Evolutionary conservation across 2,113 vertebrate species (phyloP).

Genomic region (Gnathonemus longibarbis): DNA sequence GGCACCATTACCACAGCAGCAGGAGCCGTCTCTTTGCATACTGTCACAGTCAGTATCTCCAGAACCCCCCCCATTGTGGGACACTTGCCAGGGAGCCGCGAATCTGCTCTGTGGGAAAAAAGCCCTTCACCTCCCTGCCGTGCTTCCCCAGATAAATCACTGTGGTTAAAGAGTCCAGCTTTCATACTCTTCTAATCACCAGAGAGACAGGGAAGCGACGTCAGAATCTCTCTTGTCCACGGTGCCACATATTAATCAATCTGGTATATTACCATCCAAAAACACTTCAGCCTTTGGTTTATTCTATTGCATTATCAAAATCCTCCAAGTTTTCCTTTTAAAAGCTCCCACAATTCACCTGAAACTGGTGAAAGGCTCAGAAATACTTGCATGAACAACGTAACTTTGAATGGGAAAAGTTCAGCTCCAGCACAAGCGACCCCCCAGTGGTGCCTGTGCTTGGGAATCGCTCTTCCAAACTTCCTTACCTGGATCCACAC

Average conservation of each 20-base stretch:
- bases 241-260: neutral
- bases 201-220: neutral
- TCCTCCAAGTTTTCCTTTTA: neutral
- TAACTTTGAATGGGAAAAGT: neutral
- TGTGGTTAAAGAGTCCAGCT: slow-evolving; percentile 21
- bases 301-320: neutral
- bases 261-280: neutral
- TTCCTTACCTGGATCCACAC: slow-evolving; percentile 87
- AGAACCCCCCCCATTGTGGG: neutral
- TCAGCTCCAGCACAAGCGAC: neutral
- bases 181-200: slow-evolving; percentile 24
- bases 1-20: neutral
- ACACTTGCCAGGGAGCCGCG: slow-evolving; percentile 21
- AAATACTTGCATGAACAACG: neutral
- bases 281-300: neutral
- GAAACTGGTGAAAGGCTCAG: neutral
- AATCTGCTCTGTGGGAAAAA: slow-evolving; percentile 23
- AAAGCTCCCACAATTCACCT: neutral
- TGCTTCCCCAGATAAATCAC: neutral
- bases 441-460: neutral
- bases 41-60: slow-evolving; percentile 13
- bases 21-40: slow-evolving; percentile 16
- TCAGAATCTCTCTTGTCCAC: neutral
- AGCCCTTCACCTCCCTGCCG: slow-evolving; percentile 18
- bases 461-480: neutral